Evolutionary conservation across 2,113 vertebrate genomes (phyloP).

Genomic region (Petaurus breviceps): DNA sequence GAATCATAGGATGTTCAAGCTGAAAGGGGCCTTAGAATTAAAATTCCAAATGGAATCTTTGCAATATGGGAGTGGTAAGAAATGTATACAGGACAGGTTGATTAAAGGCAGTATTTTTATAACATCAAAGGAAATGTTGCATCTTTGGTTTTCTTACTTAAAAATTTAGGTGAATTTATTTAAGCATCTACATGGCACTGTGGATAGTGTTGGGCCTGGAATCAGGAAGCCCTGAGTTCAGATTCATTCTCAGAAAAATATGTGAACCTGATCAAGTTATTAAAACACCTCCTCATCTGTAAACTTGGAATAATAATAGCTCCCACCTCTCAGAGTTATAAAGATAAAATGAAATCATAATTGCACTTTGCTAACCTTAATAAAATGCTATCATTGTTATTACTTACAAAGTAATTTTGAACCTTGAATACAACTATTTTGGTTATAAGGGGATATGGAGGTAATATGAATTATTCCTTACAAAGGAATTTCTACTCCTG

Average conservation of each 20-base stretch:
- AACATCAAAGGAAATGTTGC: not conserved
- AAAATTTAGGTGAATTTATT: not conserved
- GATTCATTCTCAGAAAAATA: not conserved
- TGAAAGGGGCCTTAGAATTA: not conserved
- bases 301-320: not conserved
- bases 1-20: not conserved
- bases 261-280: not conserved
- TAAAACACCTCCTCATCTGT: not conserved
- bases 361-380: not conserved
- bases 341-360: not conserved
- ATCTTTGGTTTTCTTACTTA: not conserved
- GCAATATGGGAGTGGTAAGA: not conserved
- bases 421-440: no score
- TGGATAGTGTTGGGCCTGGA: not conserved
- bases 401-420: no score
- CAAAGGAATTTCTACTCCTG: not conserved
- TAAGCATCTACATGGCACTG: not conserved
- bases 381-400: not conserved
- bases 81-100: not conserved
- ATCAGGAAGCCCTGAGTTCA: not conserved
- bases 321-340: not conserved
- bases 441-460: not conserved
- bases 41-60: not conserved
- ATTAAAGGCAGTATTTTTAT: not conserved
- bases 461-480: not conserved